phyloP scores from a whole-genome alignment of 2,888 invertebrate genomes.

The Choreutis nemorana region DNA sequence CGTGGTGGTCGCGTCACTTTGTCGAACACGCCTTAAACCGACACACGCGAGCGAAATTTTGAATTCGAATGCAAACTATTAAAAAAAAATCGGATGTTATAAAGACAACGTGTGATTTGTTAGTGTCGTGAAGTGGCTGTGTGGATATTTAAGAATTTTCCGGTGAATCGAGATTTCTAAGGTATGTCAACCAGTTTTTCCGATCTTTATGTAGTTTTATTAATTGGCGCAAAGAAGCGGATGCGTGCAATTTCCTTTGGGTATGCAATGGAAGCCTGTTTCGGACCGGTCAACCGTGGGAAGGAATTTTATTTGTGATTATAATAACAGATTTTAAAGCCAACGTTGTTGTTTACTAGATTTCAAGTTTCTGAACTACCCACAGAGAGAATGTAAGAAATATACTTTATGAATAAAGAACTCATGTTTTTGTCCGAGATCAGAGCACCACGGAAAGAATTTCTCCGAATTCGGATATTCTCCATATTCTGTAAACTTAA shows the following conservation, averaged over 20 bases:
- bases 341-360: no score
- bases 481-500: no score
- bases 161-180: slow-evolving; percentile 17
- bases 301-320: slow-evolving; percentile 42
- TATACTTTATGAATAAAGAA: no score
- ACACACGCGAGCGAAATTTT: no score
- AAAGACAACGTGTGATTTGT: slow-evolving; percentile 8
- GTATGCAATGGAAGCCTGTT: slow-evolving; percentile 52
- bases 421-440: no score
- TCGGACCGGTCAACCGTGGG: slow-evolving; percentile 54
- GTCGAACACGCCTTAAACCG: slow-evolving; percentile 16
- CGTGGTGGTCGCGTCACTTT: slow-evolving; percentile 14
- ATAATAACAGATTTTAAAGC: no score
- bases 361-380: no score
- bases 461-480: no score
- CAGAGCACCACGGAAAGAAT: no score
- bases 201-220: slow-evolving; percentile 27
- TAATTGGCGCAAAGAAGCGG: slow-evolving; percentile 32
- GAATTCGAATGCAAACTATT: no score
- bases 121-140: no score
- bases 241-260: slow-evolving; percentile 47
- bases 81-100: slow-evolving; percentile 17
- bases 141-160: no score
- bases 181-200: slow-evolving; percentile 34
- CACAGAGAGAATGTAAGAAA: not conserved